phyloP scores from a whole-genome alignment of 2,888 invertebrate genomes.

The Morinoia aosen region DNA sequence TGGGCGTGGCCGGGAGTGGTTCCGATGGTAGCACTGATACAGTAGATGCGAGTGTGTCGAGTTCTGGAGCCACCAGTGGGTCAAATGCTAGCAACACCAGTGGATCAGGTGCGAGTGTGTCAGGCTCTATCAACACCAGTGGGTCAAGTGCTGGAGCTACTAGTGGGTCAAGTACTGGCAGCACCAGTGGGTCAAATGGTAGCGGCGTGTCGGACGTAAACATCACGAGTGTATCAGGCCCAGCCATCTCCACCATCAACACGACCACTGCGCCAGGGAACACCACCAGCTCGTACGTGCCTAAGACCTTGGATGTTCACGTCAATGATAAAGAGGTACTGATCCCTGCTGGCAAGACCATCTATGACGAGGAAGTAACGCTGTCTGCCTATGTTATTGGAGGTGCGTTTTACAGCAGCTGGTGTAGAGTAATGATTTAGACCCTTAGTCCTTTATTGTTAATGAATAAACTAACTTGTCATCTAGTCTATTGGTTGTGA shows the following conservation, averaged over 20 bases:
- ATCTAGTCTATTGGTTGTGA: too few relatives aligned
- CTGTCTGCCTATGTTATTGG: slow-evolving; percentile 66
- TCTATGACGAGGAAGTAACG: slow-evolving; percentile 61
- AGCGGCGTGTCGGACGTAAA: too few relatives aligned
- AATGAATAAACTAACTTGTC: too few relatives aligned
- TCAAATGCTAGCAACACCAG: background rate
- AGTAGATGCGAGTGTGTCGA: background rate
- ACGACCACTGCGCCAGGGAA: background rate
- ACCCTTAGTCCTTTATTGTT: too few relatives aligned
- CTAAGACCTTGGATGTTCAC: slow-evolving; percentile 60
- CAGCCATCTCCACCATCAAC: background rate
- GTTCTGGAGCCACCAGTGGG: background rate
- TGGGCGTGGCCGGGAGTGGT: background rate
- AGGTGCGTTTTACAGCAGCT: slow-evolving; percentile 55
- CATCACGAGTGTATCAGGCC: background rate
- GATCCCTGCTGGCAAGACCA: slow-evolving; percentile 54
- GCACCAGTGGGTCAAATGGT: background rate
- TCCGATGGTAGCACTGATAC: background rate
- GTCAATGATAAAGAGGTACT: slow-evolving; percentile 64
- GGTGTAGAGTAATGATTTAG: background rate
- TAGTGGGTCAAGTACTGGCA: background rate
- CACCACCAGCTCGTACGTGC: slow-evolving; percentile 44
- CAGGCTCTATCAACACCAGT: background rate
- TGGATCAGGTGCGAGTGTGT: too few relatives aligned
- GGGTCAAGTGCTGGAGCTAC: background rate